Percentiles rank a stretch among this genome's conserved stretches.
These are phyloP conservation scores for Ursus arctos DNA, from an alignment of 2,113 vertebrate species.

Conservation along the genomic window DNA sequence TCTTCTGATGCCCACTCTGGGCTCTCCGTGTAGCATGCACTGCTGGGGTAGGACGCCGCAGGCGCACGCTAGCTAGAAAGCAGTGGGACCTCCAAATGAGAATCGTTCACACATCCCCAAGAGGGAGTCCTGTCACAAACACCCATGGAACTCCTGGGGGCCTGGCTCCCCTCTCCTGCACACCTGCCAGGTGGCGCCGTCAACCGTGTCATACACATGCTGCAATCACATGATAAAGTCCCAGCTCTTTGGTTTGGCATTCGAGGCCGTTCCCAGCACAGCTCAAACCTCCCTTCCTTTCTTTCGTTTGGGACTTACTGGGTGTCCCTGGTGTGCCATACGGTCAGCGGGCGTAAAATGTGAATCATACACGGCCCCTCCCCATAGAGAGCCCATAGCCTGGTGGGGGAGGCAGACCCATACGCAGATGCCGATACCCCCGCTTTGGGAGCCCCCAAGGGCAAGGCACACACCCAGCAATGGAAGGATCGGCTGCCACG, in stretches of 20 bases:
- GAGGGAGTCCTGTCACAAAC: neutral
- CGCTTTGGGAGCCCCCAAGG: accelerated
- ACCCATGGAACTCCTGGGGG: neutral
- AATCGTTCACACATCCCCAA: neutral
- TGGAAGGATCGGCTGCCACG: accelerated
- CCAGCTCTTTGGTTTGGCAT: neutral
- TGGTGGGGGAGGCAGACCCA: accelerated
- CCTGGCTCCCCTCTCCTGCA: neutral
- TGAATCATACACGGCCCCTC: accelerated
- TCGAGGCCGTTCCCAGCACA: neutral
- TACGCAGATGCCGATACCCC: accelerated
- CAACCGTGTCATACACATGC: accelerated
- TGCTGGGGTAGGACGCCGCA: neutral
- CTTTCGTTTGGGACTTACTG: neutral
- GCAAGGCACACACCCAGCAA: accelerated
- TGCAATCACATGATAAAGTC: neutral
- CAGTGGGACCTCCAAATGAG: neutral
- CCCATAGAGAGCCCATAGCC: neutral
- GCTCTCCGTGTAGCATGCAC: neutral
- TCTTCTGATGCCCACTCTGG: neutral
- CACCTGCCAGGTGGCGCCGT: neutral
- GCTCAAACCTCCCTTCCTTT: neutral
- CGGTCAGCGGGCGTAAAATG: neutral
- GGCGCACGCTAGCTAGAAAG: neutral
- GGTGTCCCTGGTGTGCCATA: neutral